phyloP scores from a whole-genome alignment of 1,140 invertebrate genomes.

The Campoletis sonorensis region DNA sequence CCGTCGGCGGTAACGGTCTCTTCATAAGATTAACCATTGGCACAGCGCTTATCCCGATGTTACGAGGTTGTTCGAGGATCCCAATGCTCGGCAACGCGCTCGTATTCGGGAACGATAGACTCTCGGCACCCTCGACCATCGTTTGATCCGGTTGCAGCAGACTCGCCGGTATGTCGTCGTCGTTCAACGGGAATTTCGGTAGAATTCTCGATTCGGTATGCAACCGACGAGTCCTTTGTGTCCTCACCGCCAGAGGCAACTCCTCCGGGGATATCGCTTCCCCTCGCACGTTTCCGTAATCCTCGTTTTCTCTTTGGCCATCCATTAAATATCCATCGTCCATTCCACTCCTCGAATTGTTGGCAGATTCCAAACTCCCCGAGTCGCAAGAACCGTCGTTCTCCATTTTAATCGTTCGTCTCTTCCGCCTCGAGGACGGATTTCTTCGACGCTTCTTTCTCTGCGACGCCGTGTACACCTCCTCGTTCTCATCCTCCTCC shows the following conservation, averaged over 20 bases:
- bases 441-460: slow-evolving; percentile 17
- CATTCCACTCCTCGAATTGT: slow-evolving; percentile 48
- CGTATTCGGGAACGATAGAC: slow-evolving; percentile 7
- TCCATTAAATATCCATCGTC: background rate
- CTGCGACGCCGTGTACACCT: slow-evolving; percentile 56
- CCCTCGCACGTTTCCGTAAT: slow-evolving; percentile 26
- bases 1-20: slow-evolving; percentile 15
- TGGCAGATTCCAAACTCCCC: slow-evolving; percentile 44
- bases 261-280: background rate
- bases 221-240: slow-evolving; percentile 6
- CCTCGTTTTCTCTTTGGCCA: slow-evolving; percentile 29
- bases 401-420: slow-evolving; percentile 4
- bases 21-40: slow-evolving; percentile 60
- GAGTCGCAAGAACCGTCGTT: slow-evolving; percentile 51
- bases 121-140: slow-evolving; percentile 66
- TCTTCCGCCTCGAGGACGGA: background rate
- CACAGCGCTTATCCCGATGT: slow-evolving; percentile 55
- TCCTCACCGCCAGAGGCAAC: background rate
- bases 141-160: slow-evolving; percentile 65
- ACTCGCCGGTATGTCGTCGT: slow-evolving; percentile 52
- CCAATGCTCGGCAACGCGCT: background rate
- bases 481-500: slow-evolving; percentile 69
- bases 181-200: slow-evolving; percentile 15
- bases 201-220: background rate
- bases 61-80: slow-evolving; percentile 35